Conservation (phyloP, 2,888 invertebrate genomes). For the Pristionchus fissidentatus region DNA sequence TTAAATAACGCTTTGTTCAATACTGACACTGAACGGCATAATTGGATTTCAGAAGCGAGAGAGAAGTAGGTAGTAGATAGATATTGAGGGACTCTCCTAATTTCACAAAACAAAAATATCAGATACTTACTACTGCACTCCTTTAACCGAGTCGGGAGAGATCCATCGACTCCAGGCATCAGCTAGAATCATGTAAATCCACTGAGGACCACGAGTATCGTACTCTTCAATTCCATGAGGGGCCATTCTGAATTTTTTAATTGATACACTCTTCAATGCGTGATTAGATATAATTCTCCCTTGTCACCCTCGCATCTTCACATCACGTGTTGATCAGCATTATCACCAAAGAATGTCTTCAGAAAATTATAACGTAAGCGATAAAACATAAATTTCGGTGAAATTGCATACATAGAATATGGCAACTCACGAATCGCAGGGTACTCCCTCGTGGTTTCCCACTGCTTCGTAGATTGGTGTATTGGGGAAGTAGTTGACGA, state of each 20-base stretch:
- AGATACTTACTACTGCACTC: conserved; percentile 63
- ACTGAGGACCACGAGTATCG: conserved; percentile 80
- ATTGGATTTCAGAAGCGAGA: too few relatives aligned
- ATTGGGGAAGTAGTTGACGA: conserved; percentile 81
- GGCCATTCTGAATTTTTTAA: conserved; percentile 75
- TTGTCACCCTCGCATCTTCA: too few relatives aligned
- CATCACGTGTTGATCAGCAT: too few relatives aligned
- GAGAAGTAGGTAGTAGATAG: too few relatives aligned
- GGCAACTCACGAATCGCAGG: conserved; percentile 88
- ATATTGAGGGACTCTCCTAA: too few relatives aligned
- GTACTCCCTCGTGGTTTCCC: conserved; percentile 95
- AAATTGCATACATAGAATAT: too few relatives aligned
- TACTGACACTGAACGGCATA: too few relatives aligned
- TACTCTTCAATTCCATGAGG: conserved; percentile 75
- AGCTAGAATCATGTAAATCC: conserved; percentile 86
- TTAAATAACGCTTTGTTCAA: too few relatives aligned
- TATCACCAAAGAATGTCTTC: too few relatives aligned
- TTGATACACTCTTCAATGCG: neutral
- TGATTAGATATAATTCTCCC: too few relatives aligned
- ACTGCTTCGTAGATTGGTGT: conserved; percentile 92
- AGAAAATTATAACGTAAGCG: too few relatives aligned
- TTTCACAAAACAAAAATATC: neutral
- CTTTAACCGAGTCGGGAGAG: conserved; percentile 77
- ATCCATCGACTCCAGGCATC: conserved; percentile 87
- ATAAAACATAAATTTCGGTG: too few relatives aligned